Evolutionary conservation across 2,888 invertebrate species (phyloP), one percentile per base, ranked within the genome.

Genomic region (Carabus problematicus): DNA sequence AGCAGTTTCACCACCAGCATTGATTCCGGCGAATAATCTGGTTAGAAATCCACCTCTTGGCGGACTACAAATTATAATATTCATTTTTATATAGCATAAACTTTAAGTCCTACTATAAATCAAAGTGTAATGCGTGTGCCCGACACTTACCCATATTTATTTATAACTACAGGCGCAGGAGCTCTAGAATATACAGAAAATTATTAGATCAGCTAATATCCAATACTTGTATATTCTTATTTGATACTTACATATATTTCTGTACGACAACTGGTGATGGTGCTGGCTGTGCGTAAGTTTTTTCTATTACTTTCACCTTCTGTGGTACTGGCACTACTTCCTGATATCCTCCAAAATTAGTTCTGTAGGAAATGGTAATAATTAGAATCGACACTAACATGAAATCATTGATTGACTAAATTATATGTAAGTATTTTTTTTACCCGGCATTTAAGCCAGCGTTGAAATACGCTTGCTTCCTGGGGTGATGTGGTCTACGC

Each of bases 1-100:
- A 29, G 29, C 29, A 6, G 29, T 29, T 29, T 2, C 29, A n/a
- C 71, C 72, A n/a, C 70, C 72, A 8, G 52, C 52, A 18, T 18
- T 9, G 19, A 18, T 9, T 18, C 19, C 19, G 16, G 52, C 52
- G 52, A 52, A 52, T 12, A 52, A 19, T 52, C 19, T 3, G 9
- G 52, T 52, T 6, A 52, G 16, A 16, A 52, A 52, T 18, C 52
- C 52, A 9, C 52, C 52, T 18, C 52, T 18, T 12, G 52, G 18
- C 16, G 52, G 52, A 3, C 52, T 52, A 52, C 7, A 52, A 3
- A 14, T 18, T 29, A 29, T 29, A 29, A 29, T 6, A 29, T 29
- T 29, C 29, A 29, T 29, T 29, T 6, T 29, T 29, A 29, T 29
- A 29, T 29, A 29, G 29, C 2, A 29, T n/a, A n/a, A n/a, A n/a